Evolutionary conservation across 2,113 vertebrate genomes (phyloP).

Genomic region (Hyaena hyaena): DNA sequence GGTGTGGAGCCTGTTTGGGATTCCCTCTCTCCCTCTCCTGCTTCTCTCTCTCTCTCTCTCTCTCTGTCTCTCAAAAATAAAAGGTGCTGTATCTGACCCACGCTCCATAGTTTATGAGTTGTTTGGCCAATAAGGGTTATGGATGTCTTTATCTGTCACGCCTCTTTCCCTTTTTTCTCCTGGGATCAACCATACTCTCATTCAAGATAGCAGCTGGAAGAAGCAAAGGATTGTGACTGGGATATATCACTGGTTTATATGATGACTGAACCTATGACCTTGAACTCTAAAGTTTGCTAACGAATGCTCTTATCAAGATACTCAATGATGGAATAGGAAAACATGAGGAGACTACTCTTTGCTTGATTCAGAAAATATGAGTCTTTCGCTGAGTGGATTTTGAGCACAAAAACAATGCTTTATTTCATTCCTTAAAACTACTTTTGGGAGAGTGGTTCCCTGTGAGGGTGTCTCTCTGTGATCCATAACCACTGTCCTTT

Average conservation of each 20-base stretch:
- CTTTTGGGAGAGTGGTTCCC: background rate
- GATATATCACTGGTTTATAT: background rate
- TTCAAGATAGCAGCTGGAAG: background rate
- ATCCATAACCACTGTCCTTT: background rate
- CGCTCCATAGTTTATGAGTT: background rate
- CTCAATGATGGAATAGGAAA: background rate
- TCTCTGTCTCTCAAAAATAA: background rate
- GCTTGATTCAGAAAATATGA: background rate
- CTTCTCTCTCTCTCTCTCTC: too few relatives aligned
- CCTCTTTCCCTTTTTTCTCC: background rate
- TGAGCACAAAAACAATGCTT: background rate
- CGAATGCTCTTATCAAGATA: background rate
- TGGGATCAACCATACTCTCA: background rate
- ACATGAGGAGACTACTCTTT: background rate
- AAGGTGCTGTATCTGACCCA: background rate
- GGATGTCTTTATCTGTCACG: background rate
- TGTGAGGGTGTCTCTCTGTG: background rate
- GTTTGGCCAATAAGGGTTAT: background rate
- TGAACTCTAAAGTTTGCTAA: background rate
- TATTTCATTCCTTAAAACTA: background rate
- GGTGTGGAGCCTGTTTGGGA: too few relatives aligned
- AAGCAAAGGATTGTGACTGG: background rate
- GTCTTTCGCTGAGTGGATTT: background rate
- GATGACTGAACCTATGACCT: background rate
- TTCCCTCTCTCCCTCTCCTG: too few relatives aligned